Percentiles rank a stretch among this genome's conserved stretches.
phyloP scores from a whole-genome alignment of 2,888 invertebrate genomes.

The Baccha elongata region DNA sequence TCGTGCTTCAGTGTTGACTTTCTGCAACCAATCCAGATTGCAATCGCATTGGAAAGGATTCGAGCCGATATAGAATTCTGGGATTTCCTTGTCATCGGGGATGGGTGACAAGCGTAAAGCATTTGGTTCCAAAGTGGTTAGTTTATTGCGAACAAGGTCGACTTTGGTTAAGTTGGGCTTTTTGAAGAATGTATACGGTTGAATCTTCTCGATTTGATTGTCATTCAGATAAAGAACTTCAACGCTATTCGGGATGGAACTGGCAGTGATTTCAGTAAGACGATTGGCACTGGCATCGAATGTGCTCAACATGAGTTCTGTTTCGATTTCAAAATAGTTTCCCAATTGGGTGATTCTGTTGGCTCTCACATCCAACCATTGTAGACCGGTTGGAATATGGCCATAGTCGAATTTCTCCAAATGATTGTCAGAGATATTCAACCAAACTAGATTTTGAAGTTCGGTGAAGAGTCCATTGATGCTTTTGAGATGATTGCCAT shows the following conservation, averaged over 20 bases:
- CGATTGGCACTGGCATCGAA: conserved; percentile 95
- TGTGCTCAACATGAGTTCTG: conserved; percentile 89
- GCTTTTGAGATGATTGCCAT: conserved; percentile 92
- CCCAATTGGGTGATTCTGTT: conserved; percentile 92
- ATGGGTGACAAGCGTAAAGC: conserved; percentile 92
- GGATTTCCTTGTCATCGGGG: conserved; percentile 89
- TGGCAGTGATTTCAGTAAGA: conserved; percentile 89
- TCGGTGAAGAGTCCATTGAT: conserved; percentile 92
- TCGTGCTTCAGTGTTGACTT: conserved; percentile 91
- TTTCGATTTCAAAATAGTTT: conserved; percentile 88
- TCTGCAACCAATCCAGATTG: conserved; percentile 96
- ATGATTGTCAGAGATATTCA: conserved; percentile 95
- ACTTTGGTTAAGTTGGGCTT: conserved; percentile 95
- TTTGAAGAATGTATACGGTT: conserved; percentile 94
- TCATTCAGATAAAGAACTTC: conserved; percentile 94
- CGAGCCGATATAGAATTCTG: conserved; percentile 95
- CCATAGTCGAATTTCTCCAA: conserved; percentile 95
- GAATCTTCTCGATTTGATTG: conserved; percentile 93
- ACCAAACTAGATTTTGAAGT: conserved; percentile 92
- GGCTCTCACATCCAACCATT: conserved; percentile 95
- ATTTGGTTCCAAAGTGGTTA: conserved; percentile 94
- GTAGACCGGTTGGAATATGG: conserved; percentile 90
- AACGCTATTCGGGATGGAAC: conserved; percentile 91
- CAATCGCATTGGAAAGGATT: conserved; percentile 98
- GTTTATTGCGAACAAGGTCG: conserved; percentile 95